These are phyloP conservation scores for Aphodius sticticus DNA, from an alignment of 2,888 invertebrate species.

Conservation along the genomic window DNA sequence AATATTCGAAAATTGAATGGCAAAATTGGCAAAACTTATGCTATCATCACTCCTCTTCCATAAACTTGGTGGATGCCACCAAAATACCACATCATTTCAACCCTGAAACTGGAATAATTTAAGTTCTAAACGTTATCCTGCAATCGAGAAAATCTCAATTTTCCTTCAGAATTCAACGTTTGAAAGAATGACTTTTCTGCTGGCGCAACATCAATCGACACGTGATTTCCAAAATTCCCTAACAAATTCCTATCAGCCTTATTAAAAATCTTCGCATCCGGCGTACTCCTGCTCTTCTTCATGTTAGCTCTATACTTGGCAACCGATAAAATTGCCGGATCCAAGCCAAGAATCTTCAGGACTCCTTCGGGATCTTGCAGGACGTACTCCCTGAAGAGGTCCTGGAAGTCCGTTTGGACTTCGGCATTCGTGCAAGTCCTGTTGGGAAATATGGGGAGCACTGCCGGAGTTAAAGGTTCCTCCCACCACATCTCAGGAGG, in stretches of 20 bases:
- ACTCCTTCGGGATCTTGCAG: constrained; percentile 77
- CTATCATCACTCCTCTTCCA: constrained; percentile 15
- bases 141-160: not conserved
- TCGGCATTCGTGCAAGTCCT: constrained; percentile 51
- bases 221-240: constrained; percentile 13
- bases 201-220: not conserved
- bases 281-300: constrained; percentile 43
- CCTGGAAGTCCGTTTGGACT: constrained; percentile 72
- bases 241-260: constrained; percentile 5
- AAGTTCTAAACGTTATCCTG: constrained; percentile 11
- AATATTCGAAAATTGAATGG: constrained; percentile 6
- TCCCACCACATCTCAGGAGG: constrained; percentile 86
- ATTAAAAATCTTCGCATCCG: constrained; percentile 29
- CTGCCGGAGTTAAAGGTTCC: constrained; percentile 49
- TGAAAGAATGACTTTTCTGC: constrained; percentile 5
- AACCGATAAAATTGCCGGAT: constrained; percentile 61
- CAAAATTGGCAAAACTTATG: not conserved
- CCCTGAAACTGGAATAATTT: constrained; percentile 19
- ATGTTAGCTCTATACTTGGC: constrained; percentile 41
- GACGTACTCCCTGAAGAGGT: constrained; percentile 70
- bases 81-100: constrained; percentile 11
- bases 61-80: constrained; percentile 19
- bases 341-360: constrained; percentile 76
- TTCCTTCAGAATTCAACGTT: not conserved
- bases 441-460: constrained; percentile 45